Conservation (phyloP, 2,113 vertebrate species). For the Nycticorax nycticorax region DNA sequence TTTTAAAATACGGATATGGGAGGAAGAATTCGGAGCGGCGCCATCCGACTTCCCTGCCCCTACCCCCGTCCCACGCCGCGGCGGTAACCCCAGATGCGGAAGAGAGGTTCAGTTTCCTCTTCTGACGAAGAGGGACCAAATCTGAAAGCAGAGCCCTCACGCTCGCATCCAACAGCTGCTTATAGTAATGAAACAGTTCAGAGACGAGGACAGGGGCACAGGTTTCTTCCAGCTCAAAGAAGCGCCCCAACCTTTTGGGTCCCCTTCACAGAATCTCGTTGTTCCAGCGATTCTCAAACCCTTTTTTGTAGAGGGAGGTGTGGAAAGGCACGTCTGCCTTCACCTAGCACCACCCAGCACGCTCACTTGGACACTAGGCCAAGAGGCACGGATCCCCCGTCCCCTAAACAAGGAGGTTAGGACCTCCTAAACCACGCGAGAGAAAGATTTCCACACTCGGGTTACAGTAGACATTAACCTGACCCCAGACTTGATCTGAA, state of each 20-base stretch:
- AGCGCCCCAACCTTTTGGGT: not conserved
- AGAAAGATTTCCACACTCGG: not conserved
- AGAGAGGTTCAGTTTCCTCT: not conserved
- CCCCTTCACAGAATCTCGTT: not conserved
- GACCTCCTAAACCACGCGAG: not conserved
- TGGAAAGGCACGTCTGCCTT: not conserved
- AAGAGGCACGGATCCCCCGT: rapidly evolving
- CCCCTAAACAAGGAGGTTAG: not conserved
- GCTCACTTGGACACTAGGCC: not conserved
- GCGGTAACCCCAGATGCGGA: not conserved
- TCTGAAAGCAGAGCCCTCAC: not conserved
- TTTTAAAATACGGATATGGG: rapidly evolving
- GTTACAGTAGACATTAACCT: not conserved
- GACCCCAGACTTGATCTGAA: not conserved
- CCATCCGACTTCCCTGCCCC: not conserved
- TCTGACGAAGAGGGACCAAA: not conserved
- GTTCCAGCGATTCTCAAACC: not conserved
- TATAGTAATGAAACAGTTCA: not conserved
- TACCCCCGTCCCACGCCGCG: not conserved
- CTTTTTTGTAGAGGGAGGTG: not conserved
- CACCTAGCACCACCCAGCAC: not conserved
- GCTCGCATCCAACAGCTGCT: not conserved
- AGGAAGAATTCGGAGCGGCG: not conserved
- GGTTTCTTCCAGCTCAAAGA: not conserved
- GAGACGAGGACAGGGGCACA: not conserved